Base-by-base conservation (phyloP, 2,797 vertebrate genomes). In the Anas georgica region DNA sequence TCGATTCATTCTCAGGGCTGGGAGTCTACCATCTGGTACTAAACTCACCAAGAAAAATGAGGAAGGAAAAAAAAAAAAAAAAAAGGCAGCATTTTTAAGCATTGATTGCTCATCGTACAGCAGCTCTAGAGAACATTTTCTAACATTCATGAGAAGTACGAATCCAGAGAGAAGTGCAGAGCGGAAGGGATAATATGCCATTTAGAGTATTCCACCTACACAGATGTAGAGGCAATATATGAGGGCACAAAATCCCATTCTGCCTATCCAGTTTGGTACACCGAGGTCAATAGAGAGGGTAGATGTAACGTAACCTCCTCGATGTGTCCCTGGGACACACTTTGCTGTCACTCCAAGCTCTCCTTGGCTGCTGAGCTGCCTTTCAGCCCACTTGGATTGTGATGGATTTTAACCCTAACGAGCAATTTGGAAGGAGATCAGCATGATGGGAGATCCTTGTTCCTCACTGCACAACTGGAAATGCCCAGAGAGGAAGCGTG, bases 21-120 rank as follows among this genome's bases (percentile, higher is more conserved):
- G 12, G 21, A 69, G 83, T 69, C 88, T 91, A 59, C 94, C 93
- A 91, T 94, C 96, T 96, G 94, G 70, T 56, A 56, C 90, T 69
- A 3, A 90, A 94, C 48, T 60, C 93, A 54, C 59, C 67, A 67
- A 3, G 25, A 88, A 79, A 56, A 89, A n/a, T 5, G 3, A 66
- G 7, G 4, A 9, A 46, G 21, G 10, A 4, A 46, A 46, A 46
- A 46, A 46, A 46, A 45, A 45, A 10, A 17, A 25, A 26, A 31
- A 35, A 28, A 46, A 50, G 55, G 62, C 79, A 72, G 70, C 23
- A 9, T 55, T 83, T 72, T 43, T 33, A 29, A 50, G 88, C 67
- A 0, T 17, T 52, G 86, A 35, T 83, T 93, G 88, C 86, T 94
- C 83, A 37, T 75, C 4, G 3, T 33, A 41, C 50, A 76, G 91